phyloP scores from a whole-genome alignment of 2,888 invertebrate species.

The Phyto melanocephala region DNA sequence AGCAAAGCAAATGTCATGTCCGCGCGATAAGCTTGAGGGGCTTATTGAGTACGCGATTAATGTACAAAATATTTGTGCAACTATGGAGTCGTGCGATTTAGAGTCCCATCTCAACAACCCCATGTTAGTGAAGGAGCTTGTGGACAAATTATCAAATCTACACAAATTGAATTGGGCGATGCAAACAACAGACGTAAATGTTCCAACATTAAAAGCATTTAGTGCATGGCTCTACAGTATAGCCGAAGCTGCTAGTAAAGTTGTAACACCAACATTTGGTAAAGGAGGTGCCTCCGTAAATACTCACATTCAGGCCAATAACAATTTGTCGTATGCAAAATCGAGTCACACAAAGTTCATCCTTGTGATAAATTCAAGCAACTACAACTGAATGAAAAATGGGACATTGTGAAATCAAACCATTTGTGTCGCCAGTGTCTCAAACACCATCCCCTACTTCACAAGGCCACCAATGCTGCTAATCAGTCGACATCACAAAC shows the following conservation, averaged over 20 bases:
- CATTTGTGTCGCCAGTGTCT: slow-evolving; percentile 23
- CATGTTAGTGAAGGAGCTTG: no score
- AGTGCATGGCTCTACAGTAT: slow-evolving; percentile 16
- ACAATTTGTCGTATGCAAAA: neutral
- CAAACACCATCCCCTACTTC: slow-evolving; percentile 6
- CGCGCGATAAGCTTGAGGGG: neutral
- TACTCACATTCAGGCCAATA: neutral
- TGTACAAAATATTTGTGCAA: slow-evolving; percentile 7
- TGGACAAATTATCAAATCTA: no score
- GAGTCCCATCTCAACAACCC: no score
- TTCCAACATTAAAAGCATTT: no score
- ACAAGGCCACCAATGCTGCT: neutral
- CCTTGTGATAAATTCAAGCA: neutral
- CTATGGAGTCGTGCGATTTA: slow-evolving; percentile 9
- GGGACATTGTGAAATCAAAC: neutral
- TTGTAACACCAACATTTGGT: neutral
- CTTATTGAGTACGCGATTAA: neutral
- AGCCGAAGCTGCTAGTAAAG: slow-evolving; percentile 31
- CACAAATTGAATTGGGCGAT: no score
- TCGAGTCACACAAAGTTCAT: neutral
- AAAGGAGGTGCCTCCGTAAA: neutral
- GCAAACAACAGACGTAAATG: no score
- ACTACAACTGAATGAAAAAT: slow-evolving; percentile 2
- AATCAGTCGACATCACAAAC: neutral
- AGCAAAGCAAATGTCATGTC: slow-evolving; percentile 8